A percentile compares a stretch with the other conserved stretches of the same genome.
Evolutionary conservation across 2,888 invertebrate species (phyloP).

Genomic region (Prostheceraeus crozeri): DNA sequence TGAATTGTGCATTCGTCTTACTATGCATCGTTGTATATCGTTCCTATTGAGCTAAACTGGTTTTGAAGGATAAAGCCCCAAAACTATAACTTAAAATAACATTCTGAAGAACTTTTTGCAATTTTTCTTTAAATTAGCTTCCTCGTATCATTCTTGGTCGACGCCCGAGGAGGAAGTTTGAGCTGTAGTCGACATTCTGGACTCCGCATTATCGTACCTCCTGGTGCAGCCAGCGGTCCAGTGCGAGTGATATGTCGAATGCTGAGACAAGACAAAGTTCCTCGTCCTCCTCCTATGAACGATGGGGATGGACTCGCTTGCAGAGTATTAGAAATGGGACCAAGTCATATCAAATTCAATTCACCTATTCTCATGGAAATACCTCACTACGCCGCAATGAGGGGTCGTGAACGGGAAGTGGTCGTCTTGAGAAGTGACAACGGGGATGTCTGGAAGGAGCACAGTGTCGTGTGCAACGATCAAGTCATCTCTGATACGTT

Average conservation of each 20-base stretch:
- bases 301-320: slow-evolving; percentile 38
- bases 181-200: slow-evolving; percentile 96
- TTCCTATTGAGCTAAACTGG: too few relatives aligned
- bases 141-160: slow-evolving; percentile 97
- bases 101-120: too few relatives aligned
- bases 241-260: slow-evolving; percentile 88
- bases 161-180: slow-evolving; percentile 97
- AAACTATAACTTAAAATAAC: too few relatives aligned
- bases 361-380: slow-evolving; percentile 72
- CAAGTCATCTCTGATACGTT: slow-evolving; percentile 85
- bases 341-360: slow-evolving; percentile 37
- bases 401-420: slow-evolving; percentile 91
- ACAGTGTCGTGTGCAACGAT: slow-evolving; percentile 66
- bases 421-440: slow-evolving; percentile 94
- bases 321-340: slow-evolving; percentile 57
- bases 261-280: slow-evolving; percentile 27
- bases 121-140: slow-evolving; percentile 64
- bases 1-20: too few relatives aligned
- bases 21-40: too few relatives aligned
- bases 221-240: slow-evolving; percentile 88
- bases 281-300: slow-evolving; percentile 31
- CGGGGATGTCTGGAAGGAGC: slow-evolving; percentile 42
- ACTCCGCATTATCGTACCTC: slow-evolving; percentile 93
- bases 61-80: too few relatives aligned
- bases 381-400: slow-evolving; percentile 93